These are phyloP conservation scores for Pipistrellus kuhlii DNA, from an alignment of 2,797 vertebrate genomes.

Conservation along the genomic window DNA sequence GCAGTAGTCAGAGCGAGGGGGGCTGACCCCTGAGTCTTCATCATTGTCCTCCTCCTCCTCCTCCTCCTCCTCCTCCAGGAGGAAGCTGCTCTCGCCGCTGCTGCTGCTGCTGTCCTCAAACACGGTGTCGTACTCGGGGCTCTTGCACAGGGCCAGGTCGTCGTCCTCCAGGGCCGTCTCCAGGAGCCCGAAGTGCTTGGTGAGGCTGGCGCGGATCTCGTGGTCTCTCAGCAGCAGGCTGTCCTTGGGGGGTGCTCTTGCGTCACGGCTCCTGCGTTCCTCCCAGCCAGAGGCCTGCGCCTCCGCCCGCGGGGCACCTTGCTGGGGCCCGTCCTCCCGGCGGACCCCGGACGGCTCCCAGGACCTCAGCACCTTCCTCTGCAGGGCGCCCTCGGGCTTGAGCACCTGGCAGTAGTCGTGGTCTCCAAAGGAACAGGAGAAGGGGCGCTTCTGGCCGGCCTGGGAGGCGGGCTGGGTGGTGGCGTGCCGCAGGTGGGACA, in stretches of 20 bases:
- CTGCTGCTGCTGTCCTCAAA: conserved; percentile 90
- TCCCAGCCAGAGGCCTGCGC: conserved; percentile 72
- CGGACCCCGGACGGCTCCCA: conserved; percentile 84
- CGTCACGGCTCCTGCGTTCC: background rate
- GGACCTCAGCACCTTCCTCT: conserved; percentile 89
- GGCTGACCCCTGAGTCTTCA: conserved; percentile 82
- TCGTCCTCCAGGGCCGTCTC: conserved; percentile 87
- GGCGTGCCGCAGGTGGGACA: conserved; percentile 93
- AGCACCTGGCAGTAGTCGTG: conserved; percentile 97
- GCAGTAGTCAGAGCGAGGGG: conserved; percentile 85
- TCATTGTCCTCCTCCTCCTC: conserved; percentile 81
- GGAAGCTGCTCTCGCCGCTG: conserved; percentile 84
- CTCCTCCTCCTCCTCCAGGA: conserved; percentile 85
- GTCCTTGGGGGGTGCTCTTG: conserved; percentile 63
- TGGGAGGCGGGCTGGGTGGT: conserved; percentile 67
- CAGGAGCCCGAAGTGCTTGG: conserved; percentile 90
- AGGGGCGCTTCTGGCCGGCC: conserved; percentile 87
- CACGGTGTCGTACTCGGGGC: conserved; percentile 87
- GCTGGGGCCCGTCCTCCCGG: conserved; percentile 84
- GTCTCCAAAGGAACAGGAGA: conserved; percentile 93
- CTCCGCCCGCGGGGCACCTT: conserved; percentile 47
- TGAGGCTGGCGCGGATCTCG: conserved; percentile 91
- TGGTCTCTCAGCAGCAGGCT: conserved; percentile 88
- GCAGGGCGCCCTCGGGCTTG: conserved; percentile 86
- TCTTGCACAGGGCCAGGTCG: conserved; percentile 86